Evolutionary conservation across 2,888 invertebrate species (phyloP), one percentile per base, ranked within the genome.

Genomic region (Drosophila kuntzei): DNA sequence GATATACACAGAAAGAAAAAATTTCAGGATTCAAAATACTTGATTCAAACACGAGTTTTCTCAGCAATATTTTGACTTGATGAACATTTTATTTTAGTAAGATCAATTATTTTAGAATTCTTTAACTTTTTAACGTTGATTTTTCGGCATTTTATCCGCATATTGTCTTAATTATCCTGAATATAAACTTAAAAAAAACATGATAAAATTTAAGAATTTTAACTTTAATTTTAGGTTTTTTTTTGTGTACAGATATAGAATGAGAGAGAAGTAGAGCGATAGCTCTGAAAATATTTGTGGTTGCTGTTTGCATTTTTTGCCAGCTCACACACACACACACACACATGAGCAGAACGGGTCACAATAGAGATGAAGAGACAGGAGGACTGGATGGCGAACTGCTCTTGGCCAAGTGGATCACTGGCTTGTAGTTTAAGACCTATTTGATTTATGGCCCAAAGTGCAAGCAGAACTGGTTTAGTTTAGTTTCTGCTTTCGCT

Each of bases 281-380:
- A 27, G 47, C 58, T 57, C 57, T 67, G 54, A 46, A 66, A 85
- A 83, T 83, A 86, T 86, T 88, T 83, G 88, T 55, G 82, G 88
- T 63, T 69, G 43, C 76, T 44, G 53, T 65, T 72, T 64, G 53
- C 64, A 70, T 76, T 68, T 72, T 71, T 78, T 79, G 69, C 47
- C 76, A 64, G 25, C 53, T 37, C 65, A 62, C 68, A 79, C 76
- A 32, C 46, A 34, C 11, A 37, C 0, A 7, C 20, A 27, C 8
- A 27, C 8, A 27, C 27, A 9, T 57, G 58, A 63, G 50, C 29
- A 20, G 27, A 29, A 1, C 22, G 7, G 1, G 27, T 1, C 27
- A 36, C 55, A 29, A 29, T 50, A 8, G 14, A 32, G 49, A 12
- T 7, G 12, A 16, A 6, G 29, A 9, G 12, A 7, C 11, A 53